Base-by-base conservation (phyloP, 30 jellyfish, hydroid and myxozoan genomes). In the Cassiopea andromeda region DNA sequence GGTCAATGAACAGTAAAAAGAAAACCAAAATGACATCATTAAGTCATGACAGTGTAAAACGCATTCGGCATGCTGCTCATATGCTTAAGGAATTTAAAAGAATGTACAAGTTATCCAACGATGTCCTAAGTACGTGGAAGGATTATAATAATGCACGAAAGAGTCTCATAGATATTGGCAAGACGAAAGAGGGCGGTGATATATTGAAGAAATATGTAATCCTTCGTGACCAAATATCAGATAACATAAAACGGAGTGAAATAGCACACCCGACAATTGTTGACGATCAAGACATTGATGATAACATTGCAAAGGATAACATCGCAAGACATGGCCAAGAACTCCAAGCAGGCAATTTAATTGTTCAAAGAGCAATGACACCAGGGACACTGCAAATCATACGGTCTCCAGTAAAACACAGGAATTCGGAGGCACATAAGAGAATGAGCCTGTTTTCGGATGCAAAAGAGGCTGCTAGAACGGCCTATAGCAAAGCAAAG, bases 1-100 rank as follows among this genome's bases (percentile, higher is more conserved):
- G 89, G 44, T 96, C 99, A 68, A 92, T 96, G 96, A 92, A 91
- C 68, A 73, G 77, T 7, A 80, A 88, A 75, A 93, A 78, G 45
- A 84, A 77, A 72, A 89, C 84, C 69, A 70, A 89, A 7, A 73
- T 92, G 84, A 74, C 95, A 85, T 87, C 91, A 67, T 74, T 91
- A 58, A 83, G 89, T 7, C 87, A 72, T 44, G 94, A 80, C 69
- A 48, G 97, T 0, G 97, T 92, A 10, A 59, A 73, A 48, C 78
- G 98, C 14, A 92, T 96, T 10, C 94, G 84, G 86, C 97, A 96
- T 76, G 99, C 99, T 8, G 99, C 99, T 0, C 74, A 61, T 15
- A 83, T 96, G 83, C 72, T 96, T 47, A 96, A 96, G 68, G 97
- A 96, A 67, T 96, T 96, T 69, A 92, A 89, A 68, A 69, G 84